phyloP scores from a whole-genome alignment of 2,113 vertebrate genomes.

The Piprites chloris region DNA sequence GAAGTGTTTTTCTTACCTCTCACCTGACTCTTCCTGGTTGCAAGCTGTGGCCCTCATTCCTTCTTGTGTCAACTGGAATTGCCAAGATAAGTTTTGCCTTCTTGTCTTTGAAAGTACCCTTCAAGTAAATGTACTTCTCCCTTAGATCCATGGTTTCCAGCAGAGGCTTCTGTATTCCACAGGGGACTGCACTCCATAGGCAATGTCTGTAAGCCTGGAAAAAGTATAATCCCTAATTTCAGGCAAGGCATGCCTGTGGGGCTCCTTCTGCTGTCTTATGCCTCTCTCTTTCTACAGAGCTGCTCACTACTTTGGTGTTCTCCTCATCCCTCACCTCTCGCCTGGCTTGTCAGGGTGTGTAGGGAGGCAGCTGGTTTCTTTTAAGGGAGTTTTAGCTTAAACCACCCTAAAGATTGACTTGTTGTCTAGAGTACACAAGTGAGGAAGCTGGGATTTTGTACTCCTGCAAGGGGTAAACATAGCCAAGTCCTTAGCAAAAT shows the following conservation, averaged over 20 bases:
- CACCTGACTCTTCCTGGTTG: not conserved
- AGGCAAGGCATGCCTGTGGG: not conserved
- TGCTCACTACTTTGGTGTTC: not conserved
- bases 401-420: not conserved
- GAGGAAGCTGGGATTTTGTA: not conserved
- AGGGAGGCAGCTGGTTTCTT: not conserved
- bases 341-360: not conserved
- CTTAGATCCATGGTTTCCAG: not conserved
- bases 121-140: not conserved
- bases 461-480: not conserved
- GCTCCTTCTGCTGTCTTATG: not conserved
- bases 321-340: not conserved
- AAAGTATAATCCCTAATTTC: not conserved
- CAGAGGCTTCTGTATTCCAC: not conserved
- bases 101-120: not conserved
- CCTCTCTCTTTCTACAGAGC: not conserved
- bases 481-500: not conserved
- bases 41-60: not conserved
- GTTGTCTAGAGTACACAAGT: not conserved
- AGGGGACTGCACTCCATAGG: not conserved
- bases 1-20: not conserved
- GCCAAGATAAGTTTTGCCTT: not conserved
- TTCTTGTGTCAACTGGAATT: not conserved
- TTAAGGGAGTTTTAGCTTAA: not conserved
- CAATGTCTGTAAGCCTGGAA: not conserved